Evolutionary conservation across 2,113 vertebrate species (phyloP).

Genomic region (Electrona antarctica): DNA sequence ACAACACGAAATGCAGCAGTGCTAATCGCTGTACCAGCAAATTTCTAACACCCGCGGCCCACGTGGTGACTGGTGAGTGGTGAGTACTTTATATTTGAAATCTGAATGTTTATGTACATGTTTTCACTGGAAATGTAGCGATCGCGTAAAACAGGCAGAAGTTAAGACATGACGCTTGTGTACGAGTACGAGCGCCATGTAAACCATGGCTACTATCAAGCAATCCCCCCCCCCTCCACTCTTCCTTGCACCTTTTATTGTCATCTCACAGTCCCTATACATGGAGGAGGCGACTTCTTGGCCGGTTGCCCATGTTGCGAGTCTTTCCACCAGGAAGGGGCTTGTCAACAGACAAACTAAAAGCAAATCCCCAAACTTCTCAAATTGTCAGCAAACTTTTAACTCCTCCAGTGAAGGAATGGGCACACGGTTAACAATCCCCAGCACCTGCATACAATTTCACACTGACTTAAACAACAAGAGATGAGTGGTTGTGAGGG

Average conservation of each 20-base stretch:
- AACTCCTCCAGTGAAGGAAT: slow-evolving; percentile 39
- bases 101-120: too few relatives aligned
- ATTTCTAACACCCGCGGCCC: too few relatives aligned
- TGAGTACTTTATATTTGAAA: too few relatives aligned
- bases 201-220: too few relatives aligned
- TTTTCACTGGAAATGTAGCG: too few relatives aligned
- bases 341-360: neutral
- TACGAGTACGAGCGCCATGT: too few relatives aligned
- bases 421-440: slow-evolving; percentile 60
- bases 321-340: slow-evolving; percentile 24
- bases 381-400: slow-evolving; percentile 52
- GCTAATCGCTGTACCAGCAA: too few relatives aligned
- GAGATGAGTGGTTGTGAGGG: slow-evolving; percentile 44
- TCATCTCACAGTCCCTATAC: slow-evolving; percentile 56
- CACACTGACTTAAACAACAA: slow-evolving; percentile 69
- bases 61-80: too few relatives aligned
- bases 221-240: slow-evolving; percentile 12
- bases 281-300: slow-evolving; percentile 52
- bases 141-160: too few relatives aligned
- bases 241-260: slow-evolving; percentile 59
- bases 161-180: too few relatives aligned
- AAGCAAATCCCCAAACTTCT: slow-evolving; percentile 47
- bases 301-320: slow-evolving; percentile 41
- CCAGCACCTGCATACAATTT: slow-evolving; percentile 65
- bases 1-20: too few relatives aligned